Evolutionary conservation across 2,113 vertebrate genomes (phyloP), one percentile per base, ranked within the genome.

Genomic region (Lepisosteus oculatus): DNA sequence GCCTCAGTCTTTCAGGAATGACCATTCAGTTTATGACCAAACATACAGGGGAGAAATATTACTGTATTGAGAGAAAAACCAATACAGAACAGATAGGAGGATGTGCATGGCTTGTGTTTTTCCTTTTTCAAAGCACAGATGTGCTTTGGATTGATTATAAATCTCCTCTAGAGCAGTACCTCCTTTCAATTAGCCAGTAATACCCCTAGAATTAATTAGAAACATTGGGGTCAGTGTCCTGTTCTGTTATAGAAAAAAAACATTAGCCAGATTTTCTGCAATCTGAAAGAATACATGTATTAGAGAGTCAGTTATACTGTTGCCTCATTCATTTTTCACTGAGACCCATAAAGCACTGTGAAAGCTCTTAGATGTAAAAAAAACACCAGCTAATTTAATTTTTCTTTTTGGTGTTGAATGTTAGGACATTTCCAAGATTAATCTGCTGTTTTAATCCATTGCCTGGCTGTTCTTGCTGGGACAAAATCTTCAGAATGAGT

Each of bases 71-170:
- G 47, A 51, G 47, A 51, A 51, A 9, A 51, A 6, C 9, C 1
- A 2, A 5, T 9, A 9, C 5, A 51, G 47, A 51, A 51, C 5
- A 51, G 47, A 2, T 51, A 51, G 47, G 47, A 51, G 47, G 5
- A 51, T 51, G 9, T 51, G 9, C 5, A 9, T 51, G 47, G 9
- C 9, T 51, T 51, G 5, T 51, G 9, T 6, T 51, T 51, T 71
- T 71, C 82, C 43, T 63, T 73, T 81, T 29, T 73, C 71, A 79
- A 73, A 75, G 77, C 83, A 84, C 87, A 88, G 88, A 85, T 90
- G 84, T 81, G 82, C 84, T 81, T 80, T 78, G 86, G 85, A 87
- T 86, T 90, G 87, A 87, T 76, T 2, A 43, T 78, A 86, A 88
- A 88, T 83, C 87, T 88, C 79, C 83, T 85, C 86, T 87, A 74